phyloP scores from a whole-genome alignment of 2,888 invertebrate genomes.

The Euphydryas editha region DNA sequence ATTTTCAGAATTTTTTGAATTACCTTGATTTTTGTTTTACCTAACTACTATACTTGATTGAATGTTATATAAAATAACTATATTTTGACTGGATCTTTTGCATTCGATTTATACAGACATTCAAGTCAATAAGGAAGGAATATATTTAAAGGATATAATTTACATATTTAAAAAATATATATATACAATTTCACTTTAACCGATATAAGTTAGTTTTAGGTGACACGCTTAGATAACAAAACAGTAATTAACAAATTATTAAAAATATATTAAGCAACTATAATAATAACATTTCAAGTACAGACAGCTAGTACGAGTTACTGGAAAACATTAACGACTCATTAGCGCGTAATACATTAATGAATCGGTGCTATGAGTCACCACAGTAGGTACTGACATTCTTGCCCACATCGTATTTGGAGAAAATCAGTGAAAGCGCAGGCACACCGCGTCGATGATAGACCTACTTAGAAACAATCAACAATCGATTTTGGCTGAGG shows the following conservation, averaged over 20 bases:
- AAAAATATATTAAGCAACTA: too few relatives aligned
- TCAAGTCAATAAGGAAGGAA: too few relatives aligned
- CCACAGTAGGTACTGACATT: conserved; percentile 1
- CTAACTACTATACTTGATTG: neutral
- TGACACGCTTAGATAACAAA: too few relatives aligned
- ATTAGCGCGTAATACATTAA: conserved; percentile 13
- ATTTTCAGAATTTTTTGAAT: conserved; percentile 17
- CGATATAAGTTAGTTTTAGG: too few relatives aligned
- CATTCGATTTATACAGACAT: too few relatives aligned
- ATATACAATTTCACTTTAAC: too few relatives aligned
- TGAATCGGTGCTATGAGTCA: conserved; percentile 19
- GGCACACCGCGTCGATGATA: conserved; percentile 15
- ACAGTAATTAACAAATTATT: too few relatives aligned
- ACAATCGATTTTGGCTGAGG: conserved; percentile 3
- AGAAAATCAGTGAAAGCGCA: conserved; percentile 30
- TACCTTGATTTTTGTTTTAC: conserved; percentile 1
- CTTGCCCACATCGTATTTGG: conserved; percentile 22
- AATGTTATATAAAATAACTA: neutral
- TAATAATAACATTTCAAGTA: too few relatives aligned
- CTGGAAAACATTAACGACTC: neutral
- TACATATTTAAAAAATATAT: too few relatives aligned
- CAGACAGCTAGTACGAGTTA: too few relatives aligned
- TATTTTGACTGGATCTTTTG: too few relatives aligned
- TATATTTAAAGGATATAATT: too few relatives aligned
- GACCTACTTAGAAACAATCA: conserved; percentile 17